These are phyloP conservation scores for Chaenogobius annularis DNA, from an alignment of 2,113 vertebrate genomes.

Conservation along the genomic window DNA sequence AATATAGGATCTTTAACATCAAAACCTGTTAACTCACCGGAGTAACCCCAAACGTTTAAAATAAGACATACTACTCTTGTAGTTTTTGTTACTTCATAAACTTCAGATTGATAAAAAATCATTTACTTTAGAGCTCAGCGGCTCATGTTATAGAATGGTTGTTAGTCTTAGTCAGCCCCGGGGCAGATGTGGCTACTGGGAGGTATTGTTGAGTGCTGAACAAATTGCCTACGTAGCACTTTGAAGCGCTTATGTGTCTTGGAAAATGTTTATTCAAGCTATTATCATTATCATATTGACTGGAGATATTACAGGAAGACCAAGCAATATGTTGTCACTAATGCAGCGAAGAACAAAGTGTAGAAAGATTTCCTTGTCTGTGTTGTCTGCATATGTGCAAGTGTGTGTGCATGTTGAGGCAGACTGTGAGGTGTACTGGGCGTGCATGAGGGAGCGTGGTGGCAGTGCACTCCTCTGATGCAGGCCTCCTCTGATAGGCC, in stretches of 20 bases:
- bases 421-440: slow-evolving; percentile 79
- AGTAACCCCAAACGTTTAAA: not conserved
- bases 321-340: not conserved
- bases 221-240: not conserved
- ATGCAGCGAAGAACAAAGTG: slow-evolving; percentile 10
- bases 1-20: too few species aligned
- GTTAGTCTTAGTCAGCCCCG: not conserved
- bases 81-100: too few species aligned
- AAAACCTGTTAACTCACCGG: too few species aligned
- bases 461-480: slow-evolving; percentile 83
- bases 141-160: too few species aligned
- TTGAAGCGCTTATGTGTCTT: not conserved
- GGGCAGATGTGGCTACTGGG: not conserved
- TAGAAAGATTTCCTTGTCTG: slow-evolving; percentile 6
- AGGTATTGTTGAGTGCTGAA: not conserved
- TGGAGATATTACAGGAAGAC: not conserved
- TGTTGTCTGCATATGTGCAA: slow-evolving; percentile 53
- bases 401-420: slow-evolving; percentile 71
- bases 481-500: slow-evolving; percentile 86
- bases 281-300: not conserved
- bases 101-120: too few species aligned
- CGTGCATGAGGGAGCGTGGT: slow-evolving; percentile 84
- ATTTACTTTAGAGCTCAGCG: too few species aligned
- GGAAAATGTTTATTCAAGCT: not conserved
- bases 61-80: not conserved